Percentiles rank a stretch among this genome's conserved stretches.
phyloP scores from a whole-genome alignment of 2,797 vertebrate species.

The Phoebastria nigripes region DNA sequence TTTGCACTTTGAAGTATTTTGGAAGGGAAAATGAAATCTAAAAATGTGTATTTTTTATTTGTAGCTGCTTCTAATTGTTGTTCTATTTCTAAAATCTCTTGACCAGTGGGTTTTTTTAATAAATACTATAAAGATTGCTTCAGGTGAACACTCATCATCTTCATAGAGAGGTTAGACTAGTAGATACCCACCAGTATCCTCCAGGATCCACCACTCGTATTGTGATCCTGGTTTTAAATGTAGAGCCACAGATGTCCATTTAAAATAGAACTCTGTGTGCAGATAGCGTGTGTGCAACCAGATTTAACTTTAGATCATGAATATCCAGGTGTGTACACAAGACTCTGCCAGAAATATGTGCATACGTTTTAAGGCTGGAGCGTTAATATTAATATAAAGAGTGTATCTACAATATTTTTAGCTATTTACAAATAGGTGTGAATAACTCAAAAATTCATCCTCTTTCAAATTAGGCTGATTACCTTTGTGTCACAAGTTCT shows the following conservation, averaged over 20 bases:
- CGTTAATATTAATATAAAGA: background rate
- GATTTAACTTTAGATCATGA: background rate
- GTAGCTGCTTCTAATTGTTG: background rate
- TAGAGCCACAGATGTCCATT: background rate
- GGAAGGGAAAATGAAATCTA: background rate
- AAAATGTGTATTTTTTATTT: background rate
- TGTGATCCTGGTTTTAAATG: background rate
- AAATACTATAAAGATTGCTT: background rate
- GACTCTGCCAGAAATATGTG: background rate
- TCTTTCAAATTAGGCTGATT: background rate
- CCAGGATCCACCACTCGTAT: background rate
- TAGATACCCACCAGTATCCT: background rate
- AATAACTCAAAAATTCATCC: background rate
- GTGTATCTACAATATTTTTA: background rate
- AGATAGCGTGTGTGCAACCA: accelerated
- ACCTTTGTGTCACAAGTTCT: background rate
- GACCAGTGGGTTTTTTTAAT: background rate
- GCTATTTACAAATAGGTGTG: background rate
- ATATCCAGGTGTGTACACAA: background rate
- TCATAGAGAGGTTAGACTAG: background rate
- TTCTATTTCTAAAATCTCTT: background rate
- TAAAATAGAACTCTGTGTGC: background rate
- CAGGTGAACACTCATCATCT: background rate
- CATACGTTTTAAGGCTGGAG: background rate
- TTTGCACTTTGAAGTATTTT: background rate